Base-by-base conservation (phyloP, 2,113 vertebrate species). In the Misgurnus anguillicaudatus region DNA sequence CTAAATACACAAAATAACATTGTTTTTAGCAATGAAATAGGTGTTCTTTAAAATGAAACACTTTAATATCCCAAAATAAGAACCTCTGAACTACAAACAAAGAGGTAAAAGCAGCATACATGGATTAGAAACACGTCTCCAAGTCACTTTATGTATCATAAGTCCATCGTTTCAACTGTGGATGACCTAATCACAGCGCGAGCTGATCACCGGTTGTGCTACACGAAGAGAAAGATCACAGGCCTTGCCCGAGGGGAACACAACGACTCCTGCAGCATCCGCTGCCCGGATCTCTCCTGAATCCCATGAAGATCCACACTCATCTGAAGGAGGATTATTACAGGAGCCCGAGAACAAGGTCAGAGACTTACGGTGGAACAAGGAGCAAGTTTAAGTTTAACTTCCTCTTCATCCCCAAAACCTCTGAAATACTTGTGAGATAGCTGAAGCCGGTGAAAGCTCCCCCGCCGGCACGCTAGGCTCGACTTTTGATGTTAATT, bases 401-500 rank as follows among this genome's bases (percentile, higher is more conserved):
- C 91, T 91, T 91, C 89, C 86, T 88, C 90, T 89, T 91, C 87
- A 90, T 92, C 90, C 90, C 89, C 2, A 80, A n/a, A 90, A 88
- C 89, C 87, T 87, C 89, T 86, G 89, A 90, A 91, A 92, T 90
- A 91, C 90, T 91, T 89, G 89, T 86, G 89, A 92, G 87, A 91
- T 91, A 91, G 91, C 89, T 86, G 88, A 88, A 89, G 87, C 87
- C 87, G 86, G 90, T 90, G 89, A 92, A 92, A 93, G 91, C 90
- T 91, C 86, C 89, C 90, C 90, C 86, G 90, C 89, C 83, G 87
- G 89, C 89, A 87, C 79, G 89, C 87, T 89, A 91, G 91, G 88
- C 91, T 92, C 90, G 89, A 90, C 92, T 92, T 92, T 92, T 92
- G 90, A 93, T 92, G 91, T 91, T 93, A 93, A 92, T 92, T 92